These are phyloP conservation scores for Penelope pileata DNA, from an alignment of 2,113 vertebrate species.

Conservation along the genomic window DNA sequence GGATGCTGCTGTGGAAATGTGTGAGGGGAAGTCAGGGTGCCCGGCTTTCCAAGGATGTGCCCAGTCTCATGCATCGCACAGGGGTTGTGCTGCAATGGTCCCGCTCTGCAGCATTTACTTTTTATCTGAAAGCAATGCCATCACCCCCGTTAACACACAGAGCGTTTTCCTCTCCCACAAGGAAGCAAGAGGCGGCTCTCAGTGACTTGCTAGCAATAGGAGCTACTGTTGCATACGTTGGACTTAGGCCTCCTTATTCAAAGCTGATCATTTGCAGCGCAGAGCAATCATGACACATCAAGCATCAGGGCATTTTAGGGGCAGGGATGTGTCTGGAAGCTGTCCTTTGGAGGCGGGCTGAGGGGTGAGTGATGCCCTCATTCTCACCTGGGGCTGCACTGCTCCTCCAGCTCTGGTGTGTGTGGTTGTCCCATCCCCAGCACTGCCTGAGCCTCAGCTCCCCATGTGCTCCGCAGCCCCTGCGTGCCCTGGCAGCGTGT, in stretches of 20 bases:
- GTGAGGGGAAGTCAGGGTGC: neutral
- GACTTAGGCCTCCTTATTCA: neutral
- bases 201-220: neutral
- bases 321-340: neutral
- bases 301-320: neutral
- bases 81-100: neutral
- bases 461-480: neutral
- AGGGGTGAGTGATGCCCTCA: neutral
- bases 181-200: neutral
- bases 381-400: neutral
- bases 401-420: accelerated
- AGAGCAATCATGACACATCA: neutral
- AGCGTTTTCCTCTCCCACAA: neutral
- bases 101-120: neutral
- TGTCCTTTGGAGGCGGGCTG: neutral
- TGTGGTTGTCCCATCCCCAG: neutral
- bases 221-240: neutral
- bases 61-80: neutral
- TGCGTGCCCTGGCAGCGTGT: neutral
- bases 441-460: neutral
- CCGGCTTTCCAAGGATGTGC: neutral
- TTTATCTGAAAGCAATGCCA: neutral
- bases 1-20: neutral
- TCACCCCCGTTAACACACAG: neutral
- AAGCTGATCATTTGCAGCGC: neutral